Conservation (phyloP, 2,888 invertebrate species). For the Philopedon plagiatum region DNA sequence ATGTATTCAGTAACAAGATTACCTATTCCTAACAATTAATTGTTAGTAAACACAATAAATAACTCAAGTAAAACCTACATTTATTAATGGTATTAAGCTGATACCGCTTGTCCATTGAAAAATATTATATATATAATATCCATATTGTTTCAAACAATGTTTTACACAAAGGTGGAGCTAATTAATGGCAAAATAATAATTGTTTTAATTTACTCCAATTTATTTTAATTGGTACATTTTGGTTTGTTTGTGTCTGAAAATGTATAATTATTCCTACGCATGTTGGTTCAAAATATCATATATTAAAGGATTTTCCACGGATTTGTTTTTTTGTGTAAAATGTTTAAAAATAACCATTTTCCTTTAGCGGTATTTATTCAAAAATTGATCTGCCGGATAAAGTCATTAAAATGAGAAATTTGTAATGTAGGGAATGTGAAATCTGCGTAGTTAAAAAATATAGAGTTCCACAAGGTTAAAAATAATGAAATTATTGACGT, state of each 20-base stretch:
- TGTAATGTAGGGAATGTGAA: neutral
- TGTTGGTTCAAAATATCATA: neutral
- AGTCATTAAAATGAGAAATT: neutral
- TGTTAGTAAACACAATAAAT: neutral
- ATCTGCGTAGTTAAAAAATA: neutral
- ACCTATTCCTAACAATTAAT: neutral
- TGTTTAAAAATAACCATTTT: neutral
- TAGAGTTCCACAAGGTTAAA: neutral
- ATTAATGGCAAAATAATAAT: neutral
- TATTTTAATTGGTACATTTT: neutral
- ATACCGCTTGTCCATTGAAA: neutral
- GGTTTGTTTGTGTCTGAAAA: neutral
- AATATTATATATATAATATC: neutral
- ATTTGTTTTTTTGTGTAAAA: neutral
- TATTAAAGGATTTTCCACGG: neutral
- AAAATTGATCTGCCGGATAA: neutral
- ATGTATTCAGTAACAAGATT: conserved; percentile 1
- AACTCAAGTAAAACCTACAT: conserved; percentile 2
- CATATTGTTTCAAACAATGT: too few species aligned
- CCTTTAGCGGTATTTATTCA: neutral
- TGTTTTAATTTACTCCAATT: neutral
- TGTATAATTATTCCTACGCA: neutral
- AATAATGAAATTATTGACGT: too few species aligned
- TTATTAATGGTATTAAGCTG: neutral
- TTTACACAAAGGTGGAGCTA: neutral